These are phyloP conservation scores for Pinna nobilis DNA, from an alignment of 1,140 invertebrate genomes.

Conservation along the genomic window DNA sequence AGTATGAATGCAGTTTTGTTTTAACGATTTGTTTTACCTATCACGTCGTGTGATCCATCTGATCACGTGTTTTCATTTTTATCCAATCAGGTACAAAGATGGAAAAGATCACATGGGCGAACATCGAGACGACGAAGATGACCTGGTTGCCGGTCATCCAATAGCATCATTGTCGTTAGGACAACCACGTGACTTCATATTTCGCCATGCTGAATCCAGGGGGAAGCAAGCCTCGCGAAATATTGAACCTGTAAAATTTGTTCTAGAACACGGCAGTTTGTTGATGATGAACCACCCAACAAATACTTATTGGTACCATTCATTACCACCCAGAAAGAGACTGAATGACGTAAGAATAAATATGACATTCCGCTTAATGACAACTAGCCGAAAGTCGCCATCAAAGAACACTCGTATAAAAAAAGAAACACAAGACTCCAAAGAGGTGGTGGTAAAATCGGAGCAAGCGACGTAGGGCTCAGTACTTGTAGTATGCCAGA, in stretches of 20 bases:
- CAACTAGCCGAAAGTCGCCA: too few relatives aligned
- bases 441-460: too few relatives aligned
- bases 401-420: too few relatives aligned
- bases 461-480: too few relatives aligned
- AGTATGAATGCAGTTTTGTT: too few relatives aligned
- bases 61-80: not conserved
- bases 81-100: constrained; percentile 81
- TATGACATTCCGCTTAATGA: constrained; percentile 79
- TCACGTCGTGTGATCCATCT: not conserved
- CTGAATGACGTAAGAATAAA: constrained; percentile 79
- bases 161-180: constrained; percentile 84
- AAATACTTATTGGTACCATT: constrained; percentile 84
- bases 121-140: constrained; percentile 83
- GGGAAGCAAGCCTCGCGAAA: constrained; percentile 65
- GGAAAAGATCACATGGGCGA: constrained; percentile 84
- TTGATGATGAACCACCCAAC: constrained; percentile 85
- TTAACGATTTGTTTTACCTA: not conserved
- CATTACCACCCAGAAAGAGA: constrained; percentile 80
- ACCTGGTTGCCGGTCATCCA: constrained; percentile 79
- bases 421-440: too few relatives aligned
- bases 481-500: too few relatives aligned
- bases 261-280: constrained; percentile 81
- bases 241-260: constrained; percentile 78
- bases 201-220: constrained; percentile 79
- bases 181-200: constrained; percentile 80